phyloP scores from a whole-genome alignment of 2,113 vertebrate genomes.

The Propithecus coquereli region DNA sequence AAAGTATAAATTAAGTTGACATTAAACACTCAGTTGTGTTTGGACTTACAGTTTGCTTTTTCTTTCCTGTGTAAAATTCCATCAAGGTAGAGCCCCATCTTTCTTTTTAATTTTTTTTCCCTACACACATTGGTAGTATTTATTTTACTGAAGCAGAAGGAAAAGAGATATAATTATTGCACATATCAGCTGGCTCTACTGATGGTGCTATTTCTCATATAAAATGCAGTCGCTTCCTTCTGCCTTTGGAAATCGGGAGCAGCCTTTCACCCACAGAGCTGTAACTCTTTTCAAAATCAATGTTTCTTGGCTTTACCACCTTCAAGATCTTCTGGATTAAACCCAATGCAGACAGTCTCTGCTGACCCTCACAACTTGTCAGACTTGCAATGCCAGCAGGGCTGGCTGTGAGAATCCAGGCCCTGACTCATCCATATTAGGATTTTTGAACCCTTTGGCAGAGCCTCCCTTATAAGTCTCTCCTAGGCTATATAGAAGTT shows the following conservation, averaged over 20 bases:
- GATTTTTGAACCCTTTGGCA: neutral
- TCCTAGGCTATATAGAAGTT: neutral
- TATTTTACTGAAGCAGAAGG: neutral
- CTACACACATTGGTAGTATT: neutral
- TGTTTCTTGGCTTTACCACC: neutral
- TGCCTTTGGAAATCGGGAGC: neutral
- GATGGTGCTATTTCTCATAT: neutral
- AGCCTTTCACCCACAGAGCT: neutral
- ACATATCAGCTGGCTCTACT: neutral
- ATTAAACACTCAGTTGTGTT: neutral
- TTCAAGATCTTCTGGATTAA: neutral
- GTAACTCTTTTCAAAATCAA: neutral
- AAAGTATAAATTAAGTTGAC: neutral
- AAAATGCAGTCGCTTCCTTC: neutral
- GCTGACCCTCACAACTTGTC: neutral
- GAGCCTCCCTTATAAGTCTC: neutral
- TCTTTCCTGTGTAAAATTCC: constrained; percentile 34
- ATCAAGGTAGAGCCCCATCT: neutral
- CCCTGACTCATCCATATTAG: neutral
- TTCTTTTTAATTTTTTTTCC: neutral
- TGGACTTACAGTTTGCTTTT: neutral
- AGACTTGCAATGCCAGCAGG: neutral
- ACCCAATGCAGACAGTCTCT: neutral
- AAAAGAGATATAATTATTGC: neutral
- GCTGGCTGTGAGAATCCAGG: neutral